Base-by-base conservation (phyloP, 2,113 vertebrate genomes). In the Anguilla japonica region DNA sequence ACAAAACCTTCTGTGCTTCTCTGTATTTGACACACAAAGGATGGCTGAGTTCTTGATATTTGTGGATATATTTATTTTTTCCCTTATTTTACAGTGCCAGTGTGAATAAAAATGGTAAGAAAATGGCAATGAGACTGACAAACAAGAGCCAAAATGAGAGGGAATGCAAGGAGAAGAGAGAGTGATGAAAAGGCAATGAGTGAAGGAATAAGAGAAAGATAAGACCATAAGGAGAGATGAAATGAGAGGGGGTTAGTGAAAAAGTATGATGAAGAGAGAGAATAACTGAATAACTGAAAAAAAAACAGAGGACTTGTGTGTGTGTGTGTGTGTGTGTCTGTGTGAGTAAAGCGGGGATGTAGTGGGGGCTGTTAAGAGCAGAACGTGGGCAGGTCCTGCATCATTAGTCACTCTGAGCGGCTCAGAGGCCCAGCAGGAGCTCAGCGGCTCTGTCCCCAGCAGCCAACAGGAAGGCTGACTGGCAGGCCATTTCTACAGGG, bases 301-400 rank as follows among this genome's bases (percentile, higher is more conserved):
- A 82, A 81, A 60, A 82, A 71, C 39, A 75, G 75, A 41, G 75
- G 67, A 34, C 80, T 3, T 63, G 79, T 67, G 79, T 41, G 50
- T 67, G 60, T 63, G 20, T 63, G 26, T n/a, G 26, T 29, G 67
- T n/a, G 67, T 29, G 67, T 11, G n/a, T 9, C n/a, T 29, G 71
- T 75, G 26, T 34, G n/a, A 34, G 71, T 75, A 29, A 29, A 26
- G 34, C 4, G 11, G 71, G n/a, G 71, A 75, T 34, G 1, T 34
- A 34, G n/a, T 22, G 71, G 9, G 5, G 26, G n/a, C 4, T 34
- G 71, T 13, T n/a, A 53, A 34, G 71, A 75, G 71, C 5, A 75
- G 26, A 75, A 34, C n/a, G 34, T 3, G 20, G 22, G 67, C 71
- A 34, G 71, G 2, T 75, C 20, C 26, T 29, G 71, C 71, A 34